Evolutionary conservation across 2,888 invertebrate species (phyloP), one percentile per base, ranked within the genome.

Genomic region (Eurytoma adleriae): DNA sequence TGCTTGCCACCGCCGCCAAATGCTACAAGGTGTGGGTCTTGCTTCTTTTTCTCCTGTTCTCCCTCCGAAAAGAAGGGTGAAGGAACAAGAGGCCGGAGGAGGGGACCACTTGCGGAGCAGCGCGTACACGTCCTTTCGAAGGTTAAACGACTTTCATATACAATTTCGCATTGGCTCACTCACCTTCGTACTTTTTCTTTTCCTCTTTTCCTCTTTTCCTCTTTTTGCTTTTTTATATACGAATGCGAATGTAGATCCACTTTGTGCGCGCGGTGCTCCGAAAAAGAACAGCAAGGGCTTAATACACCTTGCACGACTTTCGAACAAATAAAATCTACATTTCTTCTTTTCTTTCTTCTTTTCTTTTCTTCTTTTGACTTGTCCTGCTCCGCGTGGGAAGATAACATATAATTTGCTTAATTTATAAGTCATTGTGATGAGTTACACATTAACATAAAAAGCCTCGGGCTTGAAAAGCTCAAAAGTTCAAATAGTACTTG

Each of bases 101-200:
- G 66, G 14, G 48, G 16, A 40, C 40, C 30, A 14, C 27, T 16
- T 14, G 54, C 16, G 59, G 14, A 74, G 16, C 48, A 3, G 27
- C 30, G n/a, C 13, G 66, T 24, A 48, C 50, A 18, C 79, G 78
- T 77, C 75, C 78, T 75, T 78, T 77, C 72, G 77, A 80, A 73
- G 77, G 80, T 73, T 77, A 80, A 80, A 77, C 76, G 77, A 80
- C 68, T 77, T 69, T 72, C 72, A 57, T 64, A 64, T 73, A 62
- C 75, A 62, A 76, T 80, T 80, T 80, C 52, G 64, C 18, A 59
- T 68, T 69, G 77, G 77, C 56, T 69, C 62, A 76, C 61, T 77
- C 71, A 61, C 71, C 56, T 56, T 75, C 66, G 52, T 66, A 20
- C 59, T 4, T 30, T 24, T 57, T 61, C 54, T 27, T 20, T 61